Conservation (phyloP, 2,797 vertebrate species). For the Pseudochaenichthys georgianus region DNA sequence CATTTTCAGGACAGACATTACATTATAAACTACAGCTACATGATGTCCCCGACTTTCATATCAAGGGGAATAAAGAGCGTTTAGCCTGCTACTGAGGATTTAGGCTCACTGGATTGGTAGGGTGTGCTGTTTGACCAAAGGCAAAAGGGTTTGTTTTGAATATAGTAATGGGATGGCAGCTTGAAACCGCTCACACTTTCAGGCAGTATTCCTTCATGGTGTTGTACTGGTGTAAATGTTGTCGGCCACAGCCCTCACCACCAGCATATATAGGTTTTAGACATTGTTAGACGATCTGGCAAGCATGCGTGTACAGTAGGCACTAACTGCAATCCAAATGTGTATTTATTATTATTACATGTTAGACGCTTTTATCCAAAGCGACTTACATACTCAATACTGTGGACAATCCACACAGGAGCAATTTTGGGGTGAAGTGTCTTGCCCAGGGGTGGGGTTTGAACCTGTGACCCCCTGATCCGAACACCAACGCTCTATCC, state of each 20-base stretch:
- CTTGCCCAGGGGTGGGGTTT: too few species aligned
- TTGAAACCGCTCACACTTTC: too few species aligned
- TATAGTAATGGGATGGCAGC: not conserved
- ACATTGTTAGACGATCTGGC: not conserved
- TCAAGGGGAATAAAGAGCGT: not conserved
- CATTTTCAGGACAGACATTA: not conserved
- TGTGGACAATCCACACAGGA: too few species aligned
- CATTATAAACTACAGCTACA: not conserved
- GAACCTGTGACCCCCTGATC: too few species aligned
- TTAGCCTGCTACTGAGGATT: not conserved
- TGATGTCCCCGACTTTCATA: not conserved
- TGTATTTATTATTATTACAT: not conserved
- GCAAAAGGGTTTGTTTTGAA: not conserved
- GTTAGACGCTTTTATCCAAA: too few species aligned
- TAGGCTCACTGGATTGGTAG: not conserved
- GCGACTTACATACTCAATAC: too few species aligned
- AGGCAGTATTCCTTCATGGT: too few species aligned
- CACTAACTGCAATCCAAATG: not conserved
- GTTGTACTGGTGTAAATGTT: not conserved
- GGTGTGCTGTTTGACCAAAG: not conserved
- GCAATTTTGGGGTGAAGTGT: too few species aligned
- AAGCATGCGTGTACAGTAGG: not conserved
- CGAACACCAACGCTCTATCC: too few species aligned
- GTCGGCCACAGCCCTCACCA: not conserved
- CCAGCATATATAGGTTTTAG: not conserved